Base-by-base conservation (phyloP, 1,140 invertebrate species). In the Pseudomyrmex gracilis region DNA sequence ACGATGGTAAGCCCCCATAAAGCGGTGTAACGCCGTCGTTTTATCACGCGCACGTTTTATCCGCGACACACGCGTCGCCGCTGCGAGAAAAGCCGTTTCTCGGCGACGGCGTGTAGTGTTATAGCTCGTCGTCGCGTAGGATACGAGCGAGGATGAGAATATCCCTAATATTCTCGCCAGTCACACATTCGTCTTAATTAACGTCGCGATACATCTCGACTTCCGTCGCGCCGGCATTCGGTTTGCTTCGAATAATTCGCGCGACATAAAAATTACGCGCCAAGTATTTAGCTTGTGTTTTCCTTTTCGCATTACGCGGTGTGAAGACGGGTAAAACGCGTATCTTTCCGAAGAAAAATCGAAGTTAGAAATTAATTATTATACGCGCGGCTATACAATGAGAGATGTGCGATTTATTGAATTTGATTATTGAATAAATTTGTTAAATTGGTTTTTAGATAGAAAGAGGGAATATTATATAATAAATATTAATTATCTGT, bases 121-220 rank as follows among this genome's bases (percentile, higher is more conserved):
- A n/a, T n/a, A 34, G 34, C 34, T 34, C 34, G 34, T 34, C 34
- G 34, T 45, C 64, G 74, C 3, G 53, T 63, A 76, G 68, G 70
- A 82, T 82, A 53, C 22, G 34, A 34, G 7, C 34, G 34, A 55
- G 51, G 80, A 82, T 63, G 70, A 63, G 70, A 63, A 34, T 7
- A 34, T 80, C 66, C 66, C 85, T 87, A 90, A 88, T 89, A 85
- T 77, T 77, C 70, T 86, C 83, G 66, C 76, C 34, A 80, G 76
- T 53, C 66, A 83, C 73, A 89, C 82, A 87, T 90, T 83, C 83
- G 89, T 90, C 83, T 90, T 90, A 89, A 90, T 91, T 90, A 89
- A 90, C 77, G 84, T 87, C 74, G 74, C 74, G 77, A 83, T 84
- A 85, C 77, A 85, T 85, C 85, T 77, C 80, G 53, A 70, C 66